Conservation (phyloP, 1,140 invertebrate genomes). For the Ylistrum balloti region DNA sequence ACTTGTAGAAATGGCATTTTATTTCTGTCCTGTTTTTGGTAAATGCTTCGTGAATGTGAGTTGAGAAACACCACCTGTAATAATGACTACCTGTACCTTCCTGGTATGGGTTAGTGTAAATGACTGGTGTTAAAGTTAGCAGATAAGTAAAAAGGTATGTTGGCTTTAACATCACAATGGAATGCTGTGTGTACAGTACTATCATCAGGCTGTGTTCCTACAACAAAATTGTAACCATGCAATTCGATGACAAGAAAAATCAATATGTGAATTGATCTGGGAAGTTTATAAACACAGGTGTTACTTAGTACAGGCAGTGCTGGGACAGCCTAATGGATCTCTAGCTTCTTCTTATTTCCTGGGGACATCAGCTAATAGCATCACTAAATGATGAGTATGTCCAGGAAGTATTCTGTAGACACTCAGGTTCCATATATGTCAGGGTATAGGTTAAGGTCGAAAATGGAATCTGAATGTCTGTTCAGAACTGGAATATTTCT, state of each 20-base stretch:
- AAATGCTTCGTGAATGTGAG: neutral
- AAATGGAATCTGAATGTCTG: too few species aligned
- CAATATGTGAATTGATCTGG: neutral
- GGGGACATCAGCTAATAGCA: too few species aligned
- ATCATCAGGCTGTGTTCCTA: neutral
- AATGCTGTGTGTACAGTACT: neutral
- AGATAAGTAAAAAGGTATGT: neutral
- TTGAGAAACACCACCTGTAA: neutral
- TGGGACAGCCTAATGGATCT: neutral
- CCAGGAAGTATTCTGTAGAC: too few species aligned
- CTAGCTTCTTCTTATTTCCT: neutral
- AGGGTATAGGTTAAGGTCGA: too few species aligned
- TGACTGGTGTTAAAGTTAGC: too few species aligned
- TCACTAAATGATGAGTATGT: too few species aligned
- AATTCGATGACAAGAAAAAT: neutral
- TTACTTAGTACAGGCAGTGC: neutral
- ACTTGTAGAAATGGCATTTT: neutral
- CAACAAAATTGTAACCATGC: constrained; percentile 38
- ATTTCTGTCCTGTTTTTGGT: neutral
- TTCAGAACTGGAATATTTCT: too few species aligned
- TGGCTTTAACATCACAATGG: neutral
- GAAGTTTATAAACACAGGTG: neutral
- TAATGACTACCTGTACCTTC: neutral
- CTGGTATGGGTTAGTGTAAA: neutral
- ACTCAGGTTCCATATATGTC: too few species aligned